Evolutionary conservation across 2,888 invertebrate species (phyloP), one percentile per base, ranked within the genome.

Genomic region (Crematogaster levior): DNA sequence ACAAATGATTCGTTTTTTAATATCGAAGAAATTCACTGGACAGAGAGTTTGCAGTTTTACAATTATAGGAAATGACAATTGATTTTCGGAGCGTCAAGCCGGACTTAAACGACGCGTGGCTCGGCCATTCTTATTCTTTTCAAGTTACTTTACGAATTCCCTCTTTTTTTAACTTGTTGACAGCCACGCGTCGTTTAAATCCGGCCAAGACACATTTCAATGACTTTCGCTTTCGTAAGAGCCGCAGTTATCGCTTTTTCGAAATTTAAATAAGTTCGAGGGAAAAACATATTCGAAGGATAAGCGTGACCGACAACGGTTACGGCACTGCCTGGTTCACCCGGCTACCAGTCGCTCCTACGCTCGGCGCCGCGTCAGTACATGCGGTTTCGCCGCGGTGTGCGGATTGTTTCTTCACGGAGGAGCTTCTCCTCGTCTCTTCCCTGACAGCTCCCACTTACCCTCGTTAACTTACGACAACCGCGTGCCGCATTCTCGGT

Each of bases 291-390:
- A 34, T 34, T 34, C 34, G 34, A 5, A 5, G 4, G 6, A 6
- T 6, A 34, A 34, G 6, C 34, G 34, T 34, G 34, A 34, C 3
- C 53, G 5, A 48, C 48, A 18, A 12, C 9, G 18, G 34, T 6
- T 34, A 34, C 34, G 61, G 79, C 43, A 48, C 56, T 63, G 53
- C 18, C 21, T 21, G n/a, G 63, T 3, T 51, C n/a, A 43, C 48
- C 43, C 24, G 79, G 40, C 63, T 63, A 43, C 51, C 24, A 75
- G 61, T 46, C 34, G 61, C 66, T 58, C 56, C 70, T 73, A 74
- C 63, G 73, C 79, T 51, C 82, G 56, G 56, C 80, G 63, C 73
- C 77, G 81, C 73, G 84, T 90, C 90, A 89, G 89, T 89, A 73
- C 84, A 87, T 86, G 89, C 84, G 88, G 89, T 73, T 51, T 56